Percentiles rank a stretch among this genome's conserved stretches.
Conservation (phyloP, 2,113 vertebrate species). For the Pao palembangensis region DNA sequence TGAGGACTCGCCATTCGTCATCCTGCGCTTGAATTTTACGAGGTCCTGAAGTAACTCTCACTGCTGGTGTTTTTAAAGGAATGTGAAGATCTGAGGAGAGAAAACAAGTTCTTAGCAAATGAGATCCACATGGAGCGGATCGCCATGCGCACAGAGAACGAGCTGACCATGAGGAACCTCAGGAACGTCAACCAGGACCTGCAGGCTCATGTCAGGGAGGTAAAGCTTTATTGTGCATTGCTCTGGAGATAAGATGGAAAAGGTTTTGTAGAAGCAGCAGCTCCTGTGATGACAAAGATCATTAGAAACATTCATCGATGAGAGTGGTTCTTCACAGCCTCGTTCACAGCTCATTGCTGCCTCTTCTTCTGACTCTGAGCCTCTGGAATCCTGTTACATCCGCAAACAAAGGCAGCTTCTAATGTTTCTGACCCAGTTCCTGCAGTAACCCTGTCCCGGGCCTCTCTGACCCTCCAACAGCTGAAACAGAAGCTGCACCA, state of each 20-base stretch:
- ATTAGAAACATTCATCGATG: no score
- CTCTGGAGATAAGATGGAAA: neutral
- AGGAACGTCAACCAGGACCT: slow-evolving; percentile 78
- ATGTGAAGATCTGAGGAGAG: slow-evolving; percentile 78
- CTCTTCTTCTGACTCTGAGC: neutral
- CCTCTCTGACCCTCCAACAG: slow-evolving; percentile 31
- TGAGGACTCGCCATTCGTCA: no score
- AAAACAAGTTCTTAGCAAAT: slow-evolving; percentile 76
- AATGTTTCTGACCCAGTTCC: neutral
- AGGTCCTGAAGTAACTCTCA: no score
- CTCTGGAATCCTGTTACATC: slow-evolving; percentile 15
- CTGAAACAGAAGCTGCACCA: slow-evolving; percentile 67
- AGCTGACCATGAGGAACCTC: slow-evolving; percentile 79
- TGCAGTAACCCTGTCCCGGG: neutral
- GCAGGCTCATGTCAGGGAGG: slow-evolving; percentile 76
- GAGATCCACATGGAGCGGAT: slow-evolving; percentile 80
- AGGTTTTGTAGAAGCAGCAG: neutral
- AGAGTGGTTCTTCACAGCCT: neutral
- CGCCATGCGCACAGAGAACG: slow-evolving; percentile 76
- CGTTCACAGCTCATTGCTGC: neutral
- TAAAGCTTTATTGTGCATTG: slow-evolving; percentile 13
- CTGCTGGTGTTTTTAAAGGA: slow-evolving; percentile 58
- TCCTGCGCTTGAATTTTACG: no score
- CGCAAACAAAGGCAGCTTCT: slow-evolving; percentile 24
- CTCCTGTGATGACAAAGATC: no score